Evolutionary conservation across 2,888 invertebrate genomes (phyloP).

Genomic region (Brachyopa scutellaris): DNA sequence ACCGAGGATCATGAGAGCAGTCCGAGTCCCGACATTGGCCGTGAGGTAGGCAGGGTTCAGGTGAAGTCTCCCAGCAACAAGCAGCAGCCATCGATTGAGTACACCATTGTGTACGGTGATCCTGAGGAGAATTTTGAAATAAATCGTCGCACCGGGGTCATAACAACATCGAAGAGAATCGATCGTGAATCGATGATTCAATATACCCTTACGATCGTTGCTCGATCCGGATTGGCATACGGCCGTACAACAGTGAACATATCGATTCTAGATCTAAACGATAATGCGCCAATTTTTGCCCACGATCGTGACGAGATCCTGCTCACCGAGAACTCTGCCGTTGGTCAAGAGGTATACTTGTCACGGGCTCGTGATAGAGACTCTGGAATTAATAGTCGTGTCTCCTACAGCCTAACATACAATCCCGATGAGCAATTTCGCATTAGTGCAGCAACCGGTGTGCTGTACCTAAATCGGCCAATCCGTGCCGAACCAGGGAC

Average conservation of each 20-base stretch:
- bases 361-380: conserved; percentile 94
- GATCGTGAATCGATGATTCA: conserved; percentile 91
- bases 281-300: conserved; percentile 93
- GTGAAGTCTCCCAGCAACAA: conserved; percentile 81
- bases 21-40: conserved; percentile 84
- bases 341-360: conserved; percentile 95
- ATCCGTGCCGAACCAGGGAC: conserved; percentile 89
- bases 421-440: conserved; percentile 92
- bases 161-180: conserved; percentile 89
- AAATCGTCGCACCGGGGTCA: conserved; percentile 89
- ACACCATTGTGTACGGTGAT: conserved; percentile 92
- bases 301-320: conserved; percentile 90
- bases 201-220: conserved; percentile 91
- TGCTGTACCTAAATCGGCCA: conserved; percentile 92
- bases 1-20: conserved; percentile 89
- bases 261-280: conserved; percentile 93
- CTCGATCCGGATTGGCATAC: conserved; percentile 88
- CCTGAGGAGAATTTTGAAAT: conserved; percentile 89
- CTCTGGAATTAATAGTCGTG: conserved; percentile 92
- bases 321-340: conserved; percentile 94
- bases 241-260: conserved; percentile 91
- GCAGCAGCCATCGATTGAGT: conserved; percentile 83
- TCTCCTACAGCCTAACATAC: conserved; percentile 90
- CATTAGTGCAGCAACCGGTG: conserved; percentile 93
- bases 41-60: conserved; percentile 90